Base-by-base conservation (phyloP, 2,113 vertebrate species). In the Mormyrus iriodes region DNA sequence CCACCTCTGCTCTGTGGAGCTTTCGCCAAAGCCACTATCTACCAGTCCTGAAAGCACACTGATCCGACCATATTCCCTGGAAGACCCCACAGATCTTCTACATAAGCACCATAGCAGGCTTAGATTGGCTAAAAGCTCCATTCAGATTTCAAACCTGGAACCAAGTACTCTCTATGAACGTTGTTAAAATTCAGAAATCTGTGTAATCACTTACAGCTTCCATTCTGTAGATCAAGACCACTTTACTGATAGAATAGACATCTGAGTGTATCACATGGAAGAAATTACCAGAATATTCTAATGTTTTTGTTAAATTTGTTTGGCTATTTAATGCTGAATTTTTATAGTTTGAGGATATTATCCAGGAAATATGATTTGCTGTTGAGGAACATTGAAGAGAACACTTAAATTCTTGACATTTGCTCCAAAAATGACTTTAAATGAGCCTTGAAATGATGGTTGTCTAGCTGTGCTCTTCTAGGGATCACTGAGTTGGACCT, bases 81-180 rank as follows among this genome's bases (percentile, higher is more conserved):
- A 44, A 46, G 35, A 39, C n/a, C 53, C 15, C 73, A 42, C 73
- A 42, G 3, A 42, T 46, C 19, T 90, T n/a, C 19, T 31, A 48
- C 9, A 15, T n/a, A 84, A 93, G 90, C 89, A 91, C 92, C 86
- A 92, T 44, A 88, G 82, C 46, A 84, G 31, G 69, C 48, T 52
- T 79, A 51, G 52, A 69, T 92, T 93, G 89, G 92, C 92, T 93
- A 61, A 85, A 69, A 91, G 89, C 89, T 86, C 69, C 35, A 55
- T 48, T 91, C 87, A 88, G 69, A 87, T 58, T 6, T 88, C 82
- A 91, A 89, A 86, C 88, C 46, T 51, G 46, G 89, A 90, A 90
- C 88, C 90, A 90, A 90, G 65, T 88, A 88, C n/a, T 65, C 89
- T 91, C 88, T 89, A 91, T 86, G 51, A 90, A 92, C 3, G 3